phyloP scores from a whole-genome alignment of 2,888 invertebrate species.

The Rhaphigaster nebulosa region DNA sequence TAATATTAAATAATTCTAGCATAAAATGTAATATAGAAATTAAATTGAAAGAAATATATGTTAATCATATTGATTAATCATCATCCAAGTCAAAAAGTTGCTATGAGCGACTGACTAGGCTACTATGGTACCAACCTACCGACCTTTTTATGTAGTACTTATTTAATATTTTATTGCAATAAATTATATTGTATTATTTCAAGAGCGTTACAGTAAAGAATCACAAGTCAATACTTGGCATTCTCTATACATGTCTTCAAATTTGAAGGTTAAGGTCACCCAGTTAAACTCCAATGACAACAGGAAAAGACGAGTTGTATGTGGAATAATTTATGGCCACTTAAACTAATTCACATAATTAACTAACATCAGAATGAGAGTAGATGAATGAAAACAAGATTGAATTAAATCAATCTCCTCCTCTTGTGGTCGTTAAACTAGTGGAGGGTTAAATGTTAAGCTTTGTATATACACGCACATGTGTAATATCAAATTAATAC shows the following conservation, averaged over 20 bases:
- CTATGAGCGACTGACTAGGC: too few relatives aligned
- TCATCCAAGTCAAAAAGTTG: too few relatives aligned
- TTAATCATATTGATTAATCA: too few relatives aligned
- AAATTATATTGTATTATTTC: too few relatives aligned
- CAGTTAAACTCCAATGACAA: not conserved
- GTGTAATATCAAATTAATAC: not conserved
- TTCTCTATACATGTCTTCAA: not conserved
- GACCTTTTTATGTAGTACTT: too few relatives aligned
- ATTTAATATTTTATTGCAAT: too few relatives aligned
- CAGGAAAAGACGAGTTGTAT: not conserved
- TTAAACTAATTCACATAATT: constrained; percentile 3
- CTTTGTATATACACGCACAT: not conserved
- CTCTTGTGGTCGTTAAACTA: not conserved
- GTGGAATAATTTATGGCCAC: not conserved
- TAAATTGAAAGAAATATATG: too few relatives aligned
- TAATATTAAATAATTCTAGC: too few relatives aligned
- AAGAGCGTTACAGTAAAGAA: too few relatives aligned
- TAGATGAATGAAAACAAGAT: constrained; percentile 8
- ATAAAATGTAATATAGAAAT: too few relatives aligned
- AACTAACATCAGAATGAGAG: constrained; percentile 14
- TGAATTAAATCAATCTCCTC: not conserved
- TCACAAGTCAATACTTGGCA: not conserved
- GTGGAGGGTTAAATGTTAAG: not conserved
- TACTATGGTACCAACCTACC: too few relatives aligned
- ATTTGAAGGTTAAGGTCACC: not conserved